phyloP scores from a whole-genome alignment of 2,888 invertebrate genomes.

The Hoplodrina ambigua region DNA sequence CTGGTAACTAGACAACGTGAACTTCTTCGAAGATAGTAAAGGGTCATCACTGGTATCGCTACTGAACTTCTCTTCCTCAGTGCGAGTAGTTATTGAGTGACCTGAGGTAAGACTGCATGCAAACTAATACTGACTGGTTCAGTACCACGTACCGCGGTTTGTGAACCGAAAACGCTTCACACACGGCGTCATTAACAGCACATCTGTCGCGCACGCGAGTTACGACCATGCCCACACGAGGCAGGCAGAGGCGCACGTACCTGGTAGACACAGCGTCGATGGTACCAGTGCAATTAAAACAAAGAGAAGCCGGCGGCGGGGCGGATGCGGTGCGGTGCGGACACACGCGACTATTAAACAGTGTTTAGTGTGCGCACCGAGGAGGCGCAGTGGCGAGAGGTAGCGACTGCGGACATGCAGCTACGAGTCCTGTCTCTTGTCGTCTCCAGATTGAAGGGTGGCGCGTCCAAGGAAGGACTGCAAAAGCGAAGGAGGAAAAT shows the following conservation, averaged over 20 bases:
- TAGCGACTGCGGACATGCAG: constrained; percentile 2
- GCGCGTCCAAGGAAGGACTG: too few relatives aligned
- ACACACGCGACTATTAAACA: constrained; percentile 71
- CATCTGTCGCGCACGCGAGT: constrained; percentile 6
- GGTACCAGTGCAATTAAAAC: constrained; percentile 52
- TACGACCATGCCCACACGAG: not conserved
- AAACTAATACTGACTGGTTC: constrained; percentile 16
- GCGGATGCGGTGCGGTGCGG: constrained; percentile 14
- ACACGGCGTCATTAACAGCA: constrained; percentile 31
- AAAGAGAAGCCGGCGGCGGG: constrained; percentile 29
- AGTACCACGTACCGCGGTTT: constrained; percentile 1
- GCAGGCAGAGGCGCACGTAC: constrained; percentile 3
- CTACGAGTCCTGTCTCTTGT: too few relatives aligned
- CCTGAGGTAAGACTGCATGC: not conserved
- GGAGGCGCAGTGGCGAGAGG: not conserved
- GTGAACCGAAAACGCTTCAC: constrained; percentile 22
- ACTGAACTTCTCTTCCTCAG: not conserved
- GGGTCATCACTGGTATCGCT: not conserved
- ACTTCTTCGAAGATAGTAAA: not conserved
- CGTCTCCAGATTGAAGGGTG: too few relatives aligned
- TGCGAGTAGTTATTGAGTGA: not conserved
- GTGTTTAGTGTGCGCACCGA: constrained; percentile 63
- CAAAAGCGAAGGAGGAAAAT: too few relatives aligned
- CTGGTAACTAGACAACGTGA: not conserved
- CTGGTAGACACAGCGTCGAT: constrained; percentile 1